Evolutionary conservation across 2,797 vertebrate species (phyloP), one percentile per base, ranked within the genome.

Genomic region (Pampus argenteus): DNA sequence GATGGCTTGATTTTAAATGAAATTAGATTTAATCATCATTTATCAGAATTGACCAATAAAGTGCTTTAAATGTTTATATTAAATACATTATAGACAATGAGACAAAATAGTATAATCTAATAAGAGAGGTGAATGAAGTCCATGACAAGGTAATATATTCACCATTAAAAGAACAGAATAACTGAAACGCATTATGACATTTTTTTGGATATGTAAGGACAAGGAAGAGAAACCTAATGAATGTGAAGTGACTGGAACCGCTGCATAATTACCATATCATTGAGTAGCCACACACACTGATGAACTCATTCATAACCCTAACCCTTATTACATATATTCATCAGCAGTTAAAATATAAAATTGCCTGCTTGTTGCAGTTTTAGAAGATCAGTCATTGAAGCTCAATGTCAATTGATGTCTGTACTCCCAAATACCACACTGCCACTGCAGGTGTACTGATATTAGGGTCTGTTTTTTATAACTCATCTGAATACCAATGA

Each of bases 181-280:
- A 51, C 45, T 40, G 38, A 40, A 40, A 40, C 14, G 9, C 49
- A 61, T 54, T 36, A 20, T 45, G 26, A 54, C 36, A 28, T 18
- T 11, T 55, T 56, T 66, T 14, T 54, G 34, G 50, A 22, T 51
- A 17, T 62, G 40, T 23, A 23, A 48, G 44, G 48, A 52, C 68
- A 58, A 23, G 18, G 45, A 47, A 56, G 48, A 67, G 47, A 45
- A 63, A 31, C 25, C 48, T 88, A 80, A 79, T 83, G 72, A 70
- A 88, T 79, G 23, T 11, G 75, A 73, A 85, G 66, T 76, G 84
- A 85, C 67, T 71, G 69, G 73, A 74, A 68, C 59, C 11, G n/a
- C 29, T 18, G 66, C 50, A 58, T 72, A 76, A 86, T 74, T 65
- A 64, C 73, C 64, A 42, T 52, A 66, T 74, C 76, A 85, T 76